A percentile compares a stretch with the other conserved stretches of the same genome.
These are phyloP conservation scores for Nicator chloris DNA, from an alignment of 2,113 vertebrate species.

Conservation along the genomic window DNA sequence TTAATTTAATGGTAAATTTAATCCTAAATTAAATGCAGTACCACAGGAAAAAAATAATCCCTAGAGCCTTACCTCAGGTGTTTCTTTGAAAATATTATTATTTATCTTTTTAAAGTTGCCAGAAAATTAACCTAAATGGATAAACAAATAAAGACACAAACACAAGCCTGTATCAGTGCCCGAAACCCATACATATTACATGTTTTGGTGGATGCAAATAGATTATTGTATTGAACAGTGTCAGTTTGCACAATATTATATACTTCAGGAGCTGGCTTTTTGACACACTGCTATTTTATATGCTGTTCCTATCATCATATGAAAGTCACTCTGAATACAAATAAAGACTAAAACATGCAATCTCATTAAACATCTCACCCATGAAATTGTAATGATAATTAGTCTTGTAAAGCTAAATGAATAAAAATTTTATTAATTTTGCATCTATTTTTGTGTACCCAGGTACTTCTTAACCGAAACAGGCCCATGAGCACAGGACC, in stretches of 20 bases:
- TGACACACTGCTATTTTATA: neutral
- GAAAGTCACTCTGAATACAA: neutral
- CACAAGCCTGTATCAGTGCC: neutral
- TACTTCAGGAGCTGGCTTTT: neutral
- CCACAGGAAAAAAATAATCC: neutral
- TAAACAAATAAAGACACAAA: neutral
- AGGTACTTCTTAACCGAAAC: neutral
- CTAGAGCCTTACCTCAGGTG: neutral
- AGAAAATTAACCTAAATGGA: neutral
- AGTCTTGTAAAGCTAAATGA: neutral
- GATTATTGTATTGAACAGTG: neutral
- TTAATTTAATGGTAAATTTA: constrained; percentile 66
- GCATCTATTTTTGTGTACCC: neutral
- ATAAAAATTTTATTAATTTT: neutral
- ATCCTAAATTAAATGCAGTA: constrained; percentile 46
- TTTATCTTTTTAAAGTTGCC: neutral
- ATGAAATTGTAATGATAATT: neutral
- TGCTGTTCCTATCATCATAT: neutral
- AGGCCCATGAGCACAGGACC: neutral
- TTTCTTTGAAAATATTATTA: constrained; percentile 15
- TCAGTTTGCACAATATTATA: neutral
- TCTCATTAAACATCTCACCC: neutral
- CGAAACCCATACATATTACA: neutral
- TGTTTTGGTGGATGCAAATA: neutral
- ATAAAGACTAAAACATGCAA: neutral